Evolutionary conservation across 2,113 vertebrate species (phyloP), one percentile per base, ranked within the genome.

Genomic region (Daubentonia madagascariensis): DNA sequence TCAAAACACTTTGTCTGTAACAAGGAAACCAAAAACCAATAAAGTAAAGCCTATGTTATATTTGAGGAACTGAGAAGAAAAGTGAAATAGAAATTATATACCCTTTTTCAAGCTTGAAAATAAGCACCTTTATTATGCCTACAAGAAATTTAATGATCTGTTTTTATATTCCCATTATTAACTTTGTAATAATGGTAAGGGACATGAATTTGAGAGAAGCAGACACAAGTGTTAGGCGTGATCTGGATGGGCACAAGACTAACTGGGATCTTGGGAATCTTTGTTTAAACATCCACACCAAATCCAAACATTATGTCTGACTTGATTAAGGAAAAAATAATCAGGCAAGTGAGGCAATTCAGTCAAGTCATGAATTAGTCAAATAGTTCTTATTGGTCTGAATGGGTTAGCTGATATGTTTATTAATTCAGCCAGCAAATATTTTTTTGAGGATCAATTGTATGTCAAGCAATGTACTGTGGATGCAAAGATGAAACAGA

Each of bases 41-140:
- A 93, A 94, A 83, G n/a, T 90, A 91, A 95, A 92, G 65, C 40
- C 43, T 94, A 59, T n/a, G 35, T 11, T 92, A 73, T 96, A 91
- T 97, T 95, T 95, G 73, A 95, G 23, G 6, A 95, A 95, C 43
- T 88, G 18, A 37, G 76, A 81, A 73, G 78, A 88, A 94, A 96
- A 91, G 75, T 89, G 25, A 90, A 97, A 86, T 86, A 93, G 45
- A 91, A 96, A 94, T 97, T 91, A 96, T n/a, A 67, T 92, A 61
- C 22, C 13, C 23, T 50, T 92, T 70, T 81, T 37, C 23, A 95
- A 43, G 40, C 67, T 52, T 91, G 73, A 84, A 87, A 88, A 92
- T 91, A 97, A 92, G 50, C 18, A 89, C 65, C 30, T 72, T 92
- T 88, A 90, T 92, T 91, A 94, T 70, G 25, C 12, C 59, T 96